These are phyloP conservation scores for Capromys pilorides DNA, from an alignment of 2,797 vertebrate genomes.

Conservation along the genomic window DNA sequence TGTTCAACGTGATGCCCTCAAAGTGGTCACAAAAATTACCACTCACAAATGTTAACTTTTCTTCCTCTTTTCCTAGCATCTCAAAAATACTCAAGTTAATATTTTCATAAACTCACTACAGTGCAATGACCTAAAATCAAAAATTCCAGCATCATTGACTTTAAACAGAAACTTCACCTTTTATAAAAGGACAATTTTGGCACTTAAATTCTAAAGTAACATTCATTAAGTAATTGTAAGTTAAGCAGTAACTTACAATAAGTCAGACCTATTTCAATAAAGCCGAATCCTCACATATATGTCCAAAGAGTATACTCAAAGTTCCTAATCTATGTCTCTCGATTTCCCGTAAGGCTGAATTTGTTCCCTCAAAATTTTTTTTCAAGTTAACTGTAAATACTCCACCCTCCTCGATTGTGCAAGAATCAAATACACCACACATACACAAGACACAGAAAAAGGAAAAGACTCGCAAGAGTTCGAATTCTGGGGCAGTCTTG, in stretches of 20 bases:
- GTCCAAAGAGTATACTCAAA: not conserved
- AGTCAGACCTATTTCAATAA: not conserved
- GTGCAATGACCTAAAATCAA: not conserved
- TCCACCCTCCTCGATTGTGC: slow-evolving; percentile 87
- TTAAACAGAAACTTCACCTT: slow-evolving; percentile 2
- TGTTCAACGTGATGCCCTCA: not conserved
- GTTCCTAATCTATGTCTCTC: slow-evolving; percentile 37
- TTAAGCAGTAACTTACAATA: slow-evolving; percentile 24
- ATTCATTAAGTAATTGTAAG: slow-evolving; percentile 19
- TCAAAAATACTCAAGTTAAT: not conserved
- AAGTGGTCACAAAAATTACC: not conserved
- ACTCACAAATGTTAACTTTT: slow-evolving; percentile 20
- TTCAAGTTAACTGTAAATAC: slow-evolving; percentile 85
- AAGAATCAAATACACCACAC: slow-evolving; percentile 77
- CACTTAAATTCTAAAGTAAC: slow-evolving; percentile 1
- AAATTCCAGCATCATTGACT: not conserved
- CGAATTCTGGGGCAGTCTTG: not conserved
- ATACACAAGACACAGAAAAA: slow-evolving; percentile 49
- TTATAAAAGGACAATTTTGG: not conserved
- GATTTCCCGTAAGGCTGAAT: slow-evolving; percentile 61
- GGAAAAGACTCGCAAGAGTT: not conserved
- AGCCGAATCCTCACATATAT: not conserved
- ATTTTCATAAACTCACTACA: slow-evolving; percentile 14
- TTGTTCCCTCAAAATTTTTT: slow-evolving; percentile 82
- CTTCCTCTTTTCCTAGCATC: not conserved